Evolutionary conservation across 64 coral and sea anemone species (phyloP).

Genomic region (Porites lutea): DNA sequence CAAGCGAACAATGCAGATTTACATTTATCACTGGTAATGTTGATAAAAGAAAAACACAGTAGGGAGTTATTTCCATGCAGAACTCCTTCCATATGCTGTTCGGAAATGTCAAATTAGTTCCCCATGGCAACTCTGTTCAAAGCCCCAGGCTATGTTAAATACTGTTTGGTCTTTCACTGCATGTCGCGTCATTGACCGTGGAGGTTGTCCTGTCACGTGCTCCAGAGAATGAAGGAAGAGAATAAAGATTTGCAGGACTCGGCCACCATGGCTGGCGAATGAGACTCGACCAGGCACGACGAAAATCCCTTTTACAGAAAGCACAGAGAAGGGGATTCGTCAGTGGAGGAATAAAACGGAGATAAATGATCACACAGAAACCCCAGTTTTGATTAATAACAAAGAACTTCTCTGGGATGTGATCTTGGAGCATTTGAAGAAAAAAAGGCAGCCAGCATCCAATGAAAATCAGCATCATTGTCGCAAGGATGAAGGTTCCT

Average conservation of each 20-base stretch:
- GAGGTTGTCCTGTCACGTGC: slow-evolving; percentile 23
- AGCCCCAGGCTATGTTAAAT: not conserved
- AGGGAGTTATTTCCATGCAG: too few species aligned
- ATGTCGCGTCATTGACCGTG: not conserved
- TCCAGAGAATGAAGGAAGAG: not conserved
- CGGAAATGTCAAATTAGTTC: too few species aligned
- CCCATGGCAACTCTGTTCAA: not conserved
- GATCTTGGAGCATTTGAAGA: slow-evolving; percentile 34
- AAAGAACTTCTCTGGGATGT: not conserved
- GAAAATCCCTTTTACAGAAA: slow-evolving; percentile 32
- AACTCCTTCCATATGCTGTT: too few species aligned
- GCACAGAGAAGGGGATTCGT: slow-evolving; percentile 36
- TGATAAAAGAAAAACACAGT: too few species aligned
- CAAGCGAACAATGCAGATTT: too few species aligned
- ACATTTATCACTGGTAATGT: too few species aligned
- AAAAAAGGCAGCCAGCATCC: slow-evolving; percentile 47
- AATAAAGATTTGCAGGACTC: not conserved
- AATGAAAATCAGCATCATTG: slow-evolving; percentile 30
- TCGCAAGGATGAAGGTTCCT: slow-evolving; percentile 8
- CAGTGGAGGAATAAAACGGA: slow-evolving; percentile 19
- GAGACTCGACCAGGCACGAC: slow-evolving; percentile 11
- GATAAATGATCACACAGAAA: slow-evolving; percentile 8
- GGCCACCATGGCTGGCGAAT: not conserved
- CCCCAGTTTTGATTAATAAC: not conserved
- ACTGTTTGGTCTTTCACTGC: not conserved